Conservation (phyloP, 2,113 vertebrate species). For the Ochotona curzoniae region DNA sequence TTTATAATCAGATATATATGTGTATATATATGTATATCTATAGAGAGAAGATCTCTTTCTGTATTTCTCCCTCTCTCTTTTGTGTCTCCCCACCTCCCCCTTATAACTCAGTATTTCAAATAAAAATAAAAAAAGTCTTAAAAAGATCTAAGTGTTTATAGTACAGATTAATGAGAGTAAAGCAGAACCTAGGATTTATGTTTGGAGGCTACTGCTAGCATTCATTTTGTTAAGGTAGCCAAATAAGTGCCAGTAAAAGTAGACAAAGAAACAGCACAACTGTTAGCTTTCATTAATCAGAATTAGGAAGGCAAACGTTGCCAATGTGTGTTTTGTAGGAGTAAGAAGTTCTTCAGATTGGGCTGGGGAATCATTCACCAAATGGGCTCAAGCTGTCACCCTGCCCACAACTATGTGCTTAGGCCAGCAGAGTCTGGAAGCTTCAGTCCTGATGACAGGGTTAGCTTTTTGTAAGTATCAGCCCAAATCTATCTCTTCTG, state of each 20-base stretch:
- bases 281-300: slow-evolving; percentile 15
- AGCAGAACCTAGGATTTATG: neutral
- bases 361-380: slow-evolving; percentile 5
- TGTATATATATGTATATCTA: neutral
- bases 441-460: neutral
- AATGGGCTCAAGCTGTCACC: neutral
- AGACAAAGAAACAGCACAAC: neutral
- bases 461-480: neutral
- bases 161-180: neutral
- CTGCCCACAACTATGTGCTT: neutral
- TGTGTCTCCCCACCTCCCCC: no score
- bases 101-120: no score
- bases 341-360: neutral
- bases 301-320: neutral
- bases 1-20: no score
- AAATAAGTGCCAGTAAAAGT: neutral
- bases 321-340: neutral
- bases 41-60: no score
- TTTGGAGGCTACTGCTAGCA: neutral
- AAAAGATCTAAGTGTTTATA: neutral
- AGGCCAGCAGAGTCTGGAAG: neutral
- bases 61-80: no score
- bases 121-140: no score
- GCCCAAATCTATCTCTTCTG: slow-evolving; percentile 23
- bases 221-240: slow-evolving; percentile 32